These are phyloP conservation scores for Paracyclopina nana DNA, from an alignment of 1,140 invertebrate genomes.

Conservation along the genomic window DNA sequence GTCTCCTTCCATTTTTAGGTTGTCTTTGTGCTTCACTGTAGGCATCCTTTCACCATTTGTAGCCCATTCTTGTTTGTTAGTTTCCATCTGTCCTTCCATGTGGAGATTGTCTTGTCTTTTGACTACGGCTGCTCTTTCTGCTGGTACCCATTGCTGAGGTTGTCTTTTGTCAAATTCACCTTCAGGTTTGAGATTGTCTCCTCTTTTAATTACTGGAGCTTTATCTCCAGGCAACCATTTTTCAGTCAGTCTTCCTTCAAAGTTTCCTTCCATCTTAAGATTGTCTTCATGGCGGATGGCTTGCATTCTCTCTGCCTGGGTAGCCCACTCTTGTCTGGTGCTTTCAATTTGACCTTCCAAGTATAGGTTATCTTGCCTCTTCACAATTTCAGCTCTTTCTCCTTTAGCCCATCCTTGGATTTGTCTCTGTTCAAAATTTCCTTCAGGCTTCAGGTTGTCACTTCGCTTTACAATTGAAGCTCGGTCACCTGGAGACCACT, in stretches of 20 bases:
- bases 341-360: slow-evolving; percentile 16
- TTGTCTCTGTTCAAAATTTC: slow-evolving; percentile 24
- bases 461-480: not conserved
- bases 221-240: slow-evolving; percentile 22
- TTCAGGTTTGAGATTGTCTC: slow-evolving; percentile 28
- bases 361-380: slow-evolving; percentile 34
- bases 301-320: slow-evolving; percentile 24
- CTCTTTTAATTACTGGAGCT: slow-evolving; percentile 22
- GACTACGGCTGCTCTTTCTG: slow-evolving; percentile 25
- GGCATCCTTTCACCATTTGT: slow-evolving; percentile 19
- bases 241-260: slow-evolving; percentile 22
- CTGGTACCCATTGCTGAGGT: slow-evolving; percentile 19
- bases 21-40: slow-evolving; percentile 19
- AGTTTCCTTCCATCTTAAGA: slow-evolving; percentile 39
- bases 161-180: slow-evolving; percentile 34
- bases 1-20: slow-evolving; percentile 21
- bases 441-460: not conserved
- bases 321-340: slow-evolving; percentile 28
- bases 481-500: slow-evolving; percentile 21
- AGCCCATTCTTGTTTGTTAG: slow-evolving; percentile 11
- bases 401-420: slow-evolving; percentile 17
- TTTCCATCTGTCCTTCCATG: slow-evolving; percentile 28
- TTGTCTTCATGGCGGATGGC: slow-evolving; percentile 30
- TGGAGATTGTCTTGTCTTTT: slow-evolving; percentile 27
- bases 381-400: slow-evolving; percentile 27